Base-by-base conservation (phyloP, 2,113 vertebrate species). In the Seriola quinqueradiata region DNA sequence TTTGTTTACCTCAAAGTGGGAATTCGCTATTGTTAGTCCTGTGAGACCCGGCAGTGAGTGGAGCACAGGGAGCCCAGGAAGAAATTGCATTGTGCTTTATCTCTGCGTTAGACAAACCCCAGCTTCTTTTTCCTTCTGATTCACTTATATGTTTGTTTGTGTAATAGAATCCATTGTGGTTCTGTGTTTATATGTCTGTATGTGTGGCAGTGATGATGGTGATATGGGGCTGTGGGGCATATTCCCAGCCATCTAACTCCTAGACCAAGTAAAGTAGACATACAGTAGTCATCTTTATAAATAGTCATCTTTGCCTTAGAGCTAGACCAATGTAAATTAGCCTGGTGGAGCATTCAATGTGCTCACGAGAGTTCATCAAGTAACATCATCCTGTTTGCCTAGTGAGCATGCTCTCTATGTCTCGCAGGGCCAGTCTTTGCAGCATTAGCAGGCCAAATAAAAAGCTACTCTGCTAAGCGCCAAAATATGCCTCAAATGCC, bases 1-100 rank as follows among this genome's bases (percentile, higher is more conserved):
- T 94, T 93, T 93, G 82, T 94, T 93, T 92, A 79, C 79, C 54
- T 81, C 77, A 87, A 87, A 68, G 78, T 81, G 78, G 66, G 85
- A 87, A 76, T 84, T 71, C 70, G 63, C 81, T 76, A 3, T 59
- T 66, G 50, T 70, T 25, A 36, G 38, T 92, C 84, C 87, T 73
- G 0, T 67, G 88, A 93, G 92, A 93, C 61, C 38, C 52, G 11
- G 63, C 70, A 36, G 63, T 75, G 77, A 87, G 70, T 61, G 71
- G 58, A 38, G 73, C 80, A 72, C 48, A 23, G 79, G 82, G 84
- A 81, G n/a, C 52, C 42, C 58, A 70, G 8, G 69, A 71, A 79
- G 75, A 90, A 73, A 73, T 85, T 67, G 77, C 79, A 81, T 4
- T 59, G 71, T 32, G 74, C 67, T 85, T 90, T 50, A 86, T 90